Evolutionary conservation across 2,797 vertebrate species (phyloP), one percentile per base, ranked within the genome.

Genomic region (Pipistrellus pygmaeus): DNA sequence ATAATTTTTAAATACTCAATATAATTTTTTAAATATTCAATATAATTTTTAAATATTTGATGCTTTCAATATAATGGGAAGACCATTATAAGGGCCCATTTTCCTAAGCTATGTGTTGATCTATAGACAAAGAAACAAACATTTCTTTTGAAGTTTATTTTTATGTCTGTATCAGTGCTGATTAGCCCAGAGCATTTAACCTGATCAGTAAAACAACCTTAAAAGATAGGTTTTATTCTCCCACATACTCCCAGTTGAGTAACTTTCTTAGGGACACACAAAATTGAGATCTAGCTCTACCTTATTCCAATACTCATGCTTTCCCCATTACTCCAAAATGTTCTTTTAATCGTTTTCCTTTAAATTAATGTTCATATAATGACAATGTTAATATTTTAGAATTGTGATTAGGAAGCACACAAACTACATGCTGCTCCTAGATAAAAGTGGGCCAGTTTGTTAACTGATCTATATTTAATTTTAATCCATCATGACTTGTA

Each of bases 131-230:
- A 72, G 8, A 13, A 83, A 77, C 11, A 48, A 85, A 71, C 5
- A 44, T 72, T 85, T 91, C 48, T 94, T 80, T 93, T 90, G 44
- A 92, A 94, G 30, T 64, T 38, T 85, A 90, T 27, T 78, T 76
- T 18, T 32, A 81, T 55, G 3, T 68, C 48, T 15, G 3, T 38
- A 57, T 25, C 77, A n/a, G 60, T 86, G 1, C 30, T 15, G 30
- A 68, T 48, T 62, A 77, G 27, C 3, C 35, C 20, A 91, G 14
- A 84, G 14, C 25, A 91, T n/a, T 78, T 78, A 27, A 62, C 62
- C 75, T 86, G 41, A 64, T 64, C 13, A 18, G 8, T 53, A 77
- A 87, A 77, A 80, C 2, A 72, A 77, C 5, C 44, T 23, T 69
- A 46, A 85, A 53, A 71, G 38, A 60, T 18, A 64, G 32, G 3